Conservation (phyloP, 53 echinoderm and acorn worm species). For the Arbacia lixula region DNA sequence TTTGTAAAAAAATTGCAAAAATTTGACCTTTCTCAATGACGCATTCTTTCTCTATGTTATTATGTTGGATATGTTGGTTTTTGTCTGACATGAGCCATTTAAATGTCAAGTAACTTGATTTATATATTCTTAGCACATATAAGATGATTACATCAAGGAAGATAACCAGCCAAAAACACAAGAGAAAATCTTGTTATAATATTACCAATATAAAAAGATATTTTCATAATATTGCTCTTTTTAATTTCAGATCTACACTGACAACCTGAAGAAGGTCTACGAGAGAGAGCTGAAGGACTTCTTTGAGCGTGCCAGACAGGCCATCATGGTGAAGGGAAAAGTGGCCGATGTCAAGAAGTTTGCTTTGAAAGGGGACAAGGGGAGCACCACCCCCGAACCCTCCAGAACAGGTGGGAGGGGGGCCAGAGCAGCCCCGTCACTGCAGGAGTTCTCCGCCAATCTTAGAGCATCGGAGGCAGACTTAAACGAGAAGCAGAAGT, state of each 20-base stretch:
- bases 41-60: no score
- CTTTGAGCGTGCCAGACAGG: constrained; percentile 84
- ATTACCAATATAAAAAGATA: no score
- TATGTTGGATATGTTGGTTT: no score
- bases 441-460: constrained; percentile 61
- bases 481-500: constrained; percentile 86
- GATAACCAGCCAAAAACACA: no score
- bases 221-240: no score
- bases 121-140: no score
- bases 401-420: constrained; percentile 58
- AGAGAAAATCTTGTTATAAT: no score
- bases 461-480: constrained; percentile 79
- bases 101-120: no score
- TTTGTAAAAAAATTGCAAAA: no score
- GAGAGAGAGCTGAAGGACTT: constrained; percentile 89
- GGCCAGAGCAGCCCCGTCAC: constrained; percentile 54
- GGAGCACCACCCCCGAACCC: constrained; percentile 68
- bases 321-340: constrained; percentile 70
- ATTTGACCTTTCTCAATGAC: no score
- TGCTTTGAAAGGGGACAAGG: constrained; percentile 73
- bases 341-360: constrained; percentile 83
- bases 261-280: constrained; percentile 82
- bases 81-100: no score
- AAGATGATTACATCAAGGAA: no score
- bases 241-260: constrained; percentile 78